Evolutionary conservation across 2,113 vertebrate genomes (phyloP).

Genomic region (Thryonomys swinderianus): DNA sequence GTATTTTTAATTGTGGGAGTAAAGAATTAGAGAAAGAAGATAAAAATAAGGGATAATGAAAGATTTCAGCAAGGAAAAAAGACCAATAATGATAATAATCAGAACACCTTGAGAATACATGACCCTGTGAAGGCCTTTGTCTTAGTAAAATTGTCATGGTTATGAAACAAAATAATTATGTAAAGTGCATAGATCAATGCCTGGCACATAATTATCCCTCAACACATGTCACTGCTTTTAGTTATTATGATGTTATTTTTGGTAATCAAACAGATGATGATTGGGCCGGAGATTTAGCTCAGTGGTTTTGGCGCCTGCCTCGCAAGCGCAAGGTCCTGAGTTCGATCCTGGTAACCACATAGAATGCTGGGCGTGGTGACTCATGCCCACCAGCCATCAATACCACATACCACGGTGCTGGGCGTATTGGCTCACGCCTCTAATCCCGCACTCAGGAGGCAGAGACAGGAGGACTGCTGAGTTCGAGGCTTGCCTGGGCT

Average conservation of each 20-base stretch:
- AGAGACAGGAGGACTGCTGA: neutral
- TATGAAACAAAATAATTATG: neutral
- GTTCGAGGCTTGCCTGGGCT: no score
- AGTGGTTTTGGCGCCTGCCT: no score
- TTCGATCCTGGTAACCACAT: no score
- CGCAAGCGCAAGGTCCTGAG: no score
- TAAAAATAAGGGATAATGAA: neutral
- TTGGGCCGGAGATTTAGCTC: no score
- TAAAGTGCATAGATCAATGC: neutral
- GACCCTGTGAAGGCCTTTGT: constrained; percentile 12
- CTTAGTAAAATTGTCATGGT: constrained; percentile 3
- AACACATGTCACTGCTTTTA: neutral
- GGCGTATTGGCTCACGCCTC: no score
- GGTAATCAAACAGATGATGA: neutral
- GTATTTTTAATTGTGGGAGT: neutral
- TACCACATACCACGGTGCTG: no score
- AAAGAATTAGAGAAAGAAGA: constrained; percentile 34
- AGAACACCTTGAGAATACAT: neutral
- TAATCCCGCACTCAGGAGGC: neutral
- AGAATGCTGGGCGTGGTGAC: no score
- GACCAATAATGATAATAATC: neutral
- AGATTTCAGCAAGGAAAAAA: neutral
- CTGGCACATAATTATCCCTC: neutral
- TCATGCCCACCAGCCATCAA: no score
- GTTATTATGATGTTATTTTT: constrained; percentile 25